Percentiles rank a stretch among this genome's conserved stretches.
These are phyloP conservation scores for Semaprochilodus insignis DNA, from an alignment of 2,797 vertebrate genomes.

Conservation along the genomic window DNA sequence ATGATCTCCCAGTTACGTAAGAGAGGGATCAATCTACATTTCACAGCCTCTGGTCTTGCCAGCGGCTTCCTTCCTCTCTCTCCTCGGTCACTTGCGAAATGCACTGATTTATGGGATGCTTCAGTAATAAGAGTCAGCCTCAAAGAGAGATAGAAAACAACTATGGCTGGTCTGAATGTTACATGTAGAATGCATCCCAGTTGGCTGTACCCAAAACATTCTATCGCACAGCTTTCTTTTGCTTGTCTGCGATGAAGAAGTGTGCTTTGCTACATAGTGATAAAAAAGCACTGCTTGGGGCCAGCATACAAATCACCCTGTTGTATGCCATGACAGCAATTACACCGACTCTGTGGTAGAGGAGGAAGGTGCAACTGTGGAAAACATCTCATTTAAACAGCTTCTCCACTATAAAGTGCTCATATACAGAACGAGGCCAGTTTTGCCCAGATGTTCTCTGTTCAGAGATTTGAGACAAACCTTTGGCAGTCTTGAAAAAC, in stretches of 20 bases:
- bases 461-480: conserved; percentile 13
- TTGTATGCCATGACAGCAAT: neutral
- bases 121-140: neutral
- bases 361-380: neutral
- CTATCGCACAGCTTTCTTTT: neutral
- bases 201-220: neutral
- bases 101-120: conserved; percentile 25
- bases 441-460: neutral
- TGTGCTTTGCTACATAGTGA: neutral
- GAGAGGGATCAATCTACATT: conserved; percentile 17
- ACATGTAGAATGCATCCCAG: too few relatives aligned
- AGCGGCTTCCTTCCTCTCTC: conserved; percentile 14
- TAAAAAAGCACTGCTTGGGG: neutral
- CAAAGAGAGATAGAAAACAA: neutral
- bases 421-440: conserved; percentile 11
- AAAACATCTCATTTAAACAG: conserved; percentile 41
- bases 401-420: conserved; percentile 14
- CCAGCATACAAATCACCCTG: neutral
- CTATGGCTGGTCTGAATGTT: neutral
- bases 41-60: conserved; percentile 4
- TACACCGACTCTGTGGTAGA: neutral
- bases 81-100: conserved; percentile 16
- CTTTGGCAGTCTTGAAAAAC: neutral
- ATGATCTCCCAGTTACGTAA: conserved; percentile 40
- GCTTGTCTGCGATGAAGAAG: neutral